Evolutionary conservation across 2,113 vertebrate genomes (phyloP).

Genomic region (Scatophagus argus): DNA sequence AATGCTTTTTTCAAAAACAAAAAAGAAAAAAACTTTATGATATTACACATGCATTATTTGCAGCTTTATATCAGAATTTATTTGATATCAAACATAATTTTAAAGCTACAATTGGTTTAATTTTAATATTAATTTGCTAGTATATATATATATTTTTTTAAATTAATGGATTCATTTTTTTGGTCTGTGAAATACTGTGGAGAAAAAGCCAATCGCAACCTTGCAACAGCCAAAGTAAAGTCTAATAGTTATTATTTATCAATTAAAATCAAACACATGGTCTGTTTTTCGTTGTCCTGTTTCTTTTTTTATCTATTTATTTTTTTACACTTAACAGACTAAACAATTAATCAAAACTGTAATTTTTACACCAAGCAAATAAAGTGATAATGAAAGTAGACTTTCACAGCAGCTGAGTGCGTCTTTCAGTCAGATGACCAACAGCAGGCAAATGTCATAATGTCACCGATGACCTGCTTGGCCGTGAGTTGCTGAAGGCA

Average conservation of each 20-base stretch:
- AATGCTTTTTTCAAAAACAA: background rate
- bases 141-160: no score
- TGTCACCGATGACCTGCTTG: slow-evolving; percentile 78
- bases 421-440: slow-evolving; percentile 50
- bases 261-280: no score
- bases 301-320: no score
- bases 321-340: background rate
- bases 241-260: no score
- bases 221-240: no score
- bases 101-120: background rate
- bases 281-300: no score
- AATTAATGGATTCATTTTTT: no score
- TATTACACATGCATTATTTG: background rate
- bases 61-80: background rate
- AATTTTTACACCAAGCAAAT: background rate
- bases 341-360: background rate
- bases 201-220: no score
- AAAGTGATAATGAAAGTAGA: background rate
- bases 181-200: no score
- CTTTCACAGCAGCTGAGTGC: background rate
- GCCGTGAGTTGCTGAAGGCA: slow-evolving; percentile 82
- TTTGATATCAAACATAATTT: background rate
- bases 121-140: no score
- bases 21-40: no score
- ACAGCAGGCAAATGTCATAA: slow-evolving; percentile 46